These are phyloP conservation scores for Plecturocebus donacophilus DNA, from an alignment of 2,113 vertebrate species.

Conservation along the genomic window DNA sequence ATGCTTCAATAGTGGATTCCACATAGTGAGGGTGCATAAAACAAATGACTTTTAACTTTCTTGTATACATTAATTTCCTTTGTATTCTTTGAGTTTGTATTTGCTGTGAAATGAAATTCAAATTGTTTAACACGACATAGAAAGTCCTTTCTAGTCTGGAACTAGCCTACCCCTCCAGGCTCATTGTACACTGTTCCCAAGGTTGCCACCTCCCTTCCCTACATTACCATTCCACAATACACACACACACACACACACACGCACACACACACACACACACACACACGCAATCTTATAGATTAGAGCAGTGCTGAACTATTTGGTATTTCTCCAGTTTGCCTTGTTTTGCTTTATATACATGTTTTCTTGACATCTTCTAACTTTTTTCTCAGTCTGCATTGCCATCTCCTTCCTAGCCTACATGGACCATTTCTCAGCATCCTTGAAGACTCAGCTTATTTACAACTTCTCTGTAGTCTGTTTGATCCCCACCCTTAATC, in stretches of 20 bases:
- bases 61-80: background rate
- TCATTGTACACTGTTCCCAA: background rate
- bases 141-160: background rate
- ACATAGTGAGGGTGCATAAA: background rate
- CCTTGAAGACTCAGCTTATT: background rate
- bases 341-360: background rate
- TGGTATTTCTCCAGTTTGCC: background rate
- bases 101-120: background rate
- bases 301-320: background rate
- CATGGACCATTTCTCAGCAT: background rate
- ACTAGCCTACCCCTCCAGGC: accelerated
- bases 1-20: background rate
- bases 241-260: background rate
- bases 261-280: too few species aligned
- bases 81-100: background rate
- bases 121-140: background rate
- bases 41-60: background rate
- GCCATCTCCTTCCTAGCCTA: background rate
- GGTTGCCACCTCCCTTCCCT: accelerated
- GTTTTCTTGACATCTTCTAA: background rate
- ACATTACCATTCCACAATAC: accelerated
- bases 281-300: background rate
- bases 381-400: background rate
- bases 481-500: background rate
- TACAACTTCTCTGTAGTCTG: background rate